Percentiles rank a stretch among this genome's conserved stretches.
phyloP scores from a whole-genome alignment of 2,113 vertebrate genomes.

The Platysteira castanea region DNA sequence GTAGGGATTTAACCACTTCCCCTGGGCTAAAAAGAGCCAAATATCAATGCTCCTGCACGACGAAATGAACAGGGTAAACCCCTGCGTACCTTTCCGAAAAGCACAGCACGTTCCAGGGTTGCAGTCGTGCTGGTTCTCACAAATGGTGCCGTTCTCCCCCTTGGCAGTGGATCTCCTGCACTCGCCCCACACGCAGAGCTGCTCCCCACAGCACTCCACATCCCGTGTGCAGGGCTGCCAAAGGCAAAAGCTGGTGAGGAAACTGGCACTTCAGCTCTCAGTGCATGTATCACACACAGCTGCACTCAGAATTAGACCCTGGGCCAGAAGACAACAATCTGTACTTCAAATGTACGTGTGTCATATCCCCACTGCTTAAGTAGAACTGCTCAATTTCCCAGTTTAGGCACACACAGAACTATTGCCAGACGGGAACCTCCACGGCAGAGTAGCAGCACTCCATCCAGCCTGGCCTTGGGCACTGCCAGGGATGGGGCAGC shows the following conservation, averaged over 20 bases:
- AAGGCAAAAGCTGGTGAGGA: neutral
- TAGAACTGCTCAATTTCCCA: rapidly evolving
- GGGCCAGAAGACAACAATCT: neutral
- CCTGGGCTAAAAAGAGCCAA: neutral
- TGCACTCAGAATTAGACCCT: rapidly evolving
- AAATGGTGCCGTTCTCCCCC: conserved; percentile 88
- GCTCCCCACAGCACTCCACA: conserved; percentile 83
- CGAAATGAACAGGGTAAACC: neutral
- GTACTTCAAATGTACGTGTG: rapidly evolving
- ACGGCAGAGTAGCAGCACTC: neutral
- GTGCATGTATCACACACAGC: rapidly evolving
- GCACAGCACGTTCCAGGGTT: conserved; percentile 85
- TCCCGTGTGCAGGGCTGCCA: conserved; percentile 83
- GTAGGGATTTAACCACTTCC: neutral
- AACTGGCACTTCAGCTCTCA: neutral
- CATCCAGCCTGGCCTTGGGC: neutral
- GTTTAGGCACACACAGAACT: rapidly evolving
- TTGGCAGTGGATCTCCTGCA: conserved; percentile 75
- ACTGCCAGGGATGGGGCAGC: neutral
- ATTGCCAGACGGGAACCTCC: neutral
- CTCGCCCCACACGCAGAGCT: conserved; percentile 88
- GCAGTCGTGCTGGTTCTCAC: conserved; percentile 85
- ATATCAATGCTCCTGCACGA: neutral
- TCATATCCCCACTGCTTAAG: rapidly evolving
- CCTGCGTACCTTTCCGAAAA: conserved; percentile 81